Evolutionary conservation across 1,140 invertebrate genomes (phyloP), one percentile per base, ranked within the genome.

Genomic region (Phymorhynchus buccinoides): DNA sequence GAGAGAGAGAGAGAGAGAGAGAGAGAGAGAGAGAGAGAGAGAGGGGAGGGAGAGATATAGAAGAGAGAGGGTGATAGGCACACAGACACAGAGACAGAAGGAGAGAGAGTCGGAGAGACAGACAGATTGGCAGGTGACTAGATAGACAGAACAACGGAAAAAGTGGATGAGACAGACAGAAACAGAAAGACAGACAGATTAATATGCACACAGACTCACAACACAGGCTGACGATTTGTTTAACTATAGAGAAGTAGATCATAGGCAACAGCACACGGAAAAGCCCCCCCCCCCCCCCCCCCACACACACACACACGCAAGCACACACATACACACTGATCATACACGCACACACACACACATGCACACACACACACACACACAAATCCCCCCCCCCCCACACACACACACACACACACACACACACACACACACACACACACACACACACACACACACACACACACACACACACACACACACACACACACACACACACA

Each of bases 11-110:
- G 39, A 30, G 77, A 30, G 44, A 27, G 39, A 44, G 39, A 44
- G n/a, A 79, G 39, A 79, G 39, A 79, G n/a, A 79, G 77, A 30
- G 35, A 18, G 32, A 37, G 35, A 48, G 73, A 77, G 35, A 77
- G 73, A 77, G 35, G 37, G 73, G 32, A 35, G 32, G 35, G 12
- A 12, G 32, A 42, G 18, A 30, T 16, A 42, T 22, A 22, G 42
- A n/a, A 80, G 44, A 56, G 32, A 52, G 3, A 56, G 32, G 37
- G 14, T 12, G 48, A 56, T 6, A 56, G 35, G 12, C 27, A 79
- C 39, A 52, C 14, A 44, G 77, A 79, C 30, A 44, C 39, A 44
- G 39, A 44, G 39, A 44, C 30, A 79, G 77, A 79, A 37, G 41
- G 75, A 39, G 35, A 78, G 75, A 16, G 12, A 78, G 18, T 37